Evolutionary conservation across 2,797 vertebrate species (phyloP).

Genomic region (Macropus fuliginosus): DNA sequence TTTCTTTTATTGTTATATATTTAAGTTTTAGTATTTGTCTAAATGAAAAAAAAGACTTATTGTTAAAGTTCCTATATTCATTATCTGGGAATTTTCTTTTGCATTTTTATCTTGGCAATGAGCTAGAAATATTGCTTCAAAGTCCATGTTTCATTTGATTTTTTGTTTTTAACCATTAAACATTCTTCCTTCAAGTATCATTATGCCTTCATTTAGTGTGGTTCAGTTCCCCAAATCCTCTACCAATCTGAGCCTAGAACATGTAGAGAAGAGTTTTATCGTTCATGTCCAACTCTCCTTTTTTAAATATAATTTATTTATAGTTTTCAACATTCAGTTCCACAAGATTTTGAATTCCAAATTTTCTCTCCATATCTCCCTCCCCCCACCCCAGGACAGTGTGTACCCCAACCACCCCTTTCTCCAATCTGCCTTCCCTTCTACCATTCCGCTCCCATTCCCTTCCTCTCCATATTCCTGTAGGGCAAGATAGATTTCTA

Average conservation of each 20-base stretch:
- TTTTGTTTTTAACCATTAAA: not conserved
- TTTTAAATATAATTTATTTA: no score
- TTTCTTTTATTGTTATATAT: no score
- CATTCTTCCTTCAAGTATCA: not conserved
- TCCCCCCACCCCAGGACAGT: no score
- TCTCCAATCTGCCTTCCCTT: no score
- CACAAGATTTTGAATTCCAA: no score
- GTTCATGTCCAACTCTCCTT: not conserved
- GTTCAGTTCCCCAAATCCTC: not conserved
- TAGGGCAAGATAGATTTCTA: no score
- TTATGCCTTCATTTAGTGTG: not conserved
- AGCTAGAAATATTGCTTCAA: not conserved
- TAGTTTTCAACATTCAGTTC: no score
- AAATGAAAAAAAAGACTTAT: not conserved
- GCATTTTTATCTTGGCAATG: not conserved
- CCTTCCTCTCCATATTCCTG: no score
- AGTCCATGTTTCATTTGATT: not conserved
- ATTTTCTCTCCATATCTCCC: no score
- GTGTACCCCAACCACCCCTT: no score
- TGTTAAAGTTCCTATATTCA: not conserved
- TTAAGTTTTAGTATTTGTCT: no score
- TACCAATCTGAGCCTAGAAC: not conserved
- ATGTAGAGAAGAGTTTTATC: not conserved
- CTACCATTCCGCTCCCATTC: no score
- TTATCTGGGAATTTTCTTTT: not conserved